phyloP scores from a whole-genome alignment of 2,113 vertebrate genomes.

The Crotalus viridis region DNA sequence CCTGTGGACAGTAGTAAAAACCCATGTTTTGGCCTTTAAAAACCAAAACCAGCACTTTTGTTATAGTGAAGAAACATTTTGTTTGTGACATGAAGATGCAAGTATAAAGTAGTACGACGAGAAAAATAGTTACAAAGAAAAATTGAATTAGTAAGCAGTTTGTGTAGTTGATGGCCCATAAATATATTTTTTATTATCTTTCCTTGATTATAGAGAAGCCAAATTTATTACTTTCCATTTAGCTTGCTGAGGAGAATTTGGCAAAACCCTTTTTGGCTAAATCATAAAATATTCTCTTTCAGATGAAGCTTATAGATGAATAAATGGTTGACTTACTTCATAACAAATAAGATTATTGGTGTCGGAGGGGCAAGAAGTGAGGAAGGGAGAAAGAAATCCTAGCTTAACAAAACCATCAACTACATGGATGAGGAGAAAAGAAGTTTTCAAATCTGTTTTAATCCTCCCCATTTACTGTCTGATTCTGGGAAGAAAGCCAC shows the following conservation, averaged over 20 bases:
- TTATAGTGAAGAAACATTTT: not conserved
- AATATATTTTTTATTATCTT: not conserved
- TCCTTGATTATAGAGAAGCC: constrained; percentile 1
- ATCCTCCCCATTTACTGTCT: not conserved
- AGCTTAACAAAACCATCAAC: not conserved
- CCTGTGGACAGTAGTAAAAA: not conserved
- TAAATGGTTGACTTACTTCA: not conserved
- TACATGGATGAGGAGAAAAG: not conserved
- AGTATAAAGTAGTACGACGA: not conserved
- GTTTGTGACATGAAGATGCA: not conserved
- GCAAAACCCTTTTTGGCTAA: not conserved
- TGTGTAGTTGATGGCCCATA: not conserved
- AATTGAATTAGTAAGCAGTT: not conserved
- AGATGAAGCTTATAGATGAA: not conserved
- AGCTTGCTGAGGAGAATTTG: not conserved
- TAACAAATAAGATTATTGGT: not conserved
- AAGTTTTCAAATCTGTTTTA: not conserved
- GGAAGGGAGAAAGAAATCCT: too few species aligned
- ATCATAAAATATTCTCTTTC: not conserved
- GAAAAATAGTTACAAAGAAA: not conserved
- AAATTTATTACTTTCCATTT: constrained; percentile 16
- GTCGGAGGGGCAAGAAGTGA: not conserved
- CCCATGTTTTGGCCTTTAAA: not conserved
- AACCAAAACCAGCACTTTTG: not conserved
- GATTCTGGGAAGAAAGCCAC: not conserved